Evolutionary conservation across 2,888 invertebrate genomes (phyloP).

Genomic region (Catocala nupta): DNA sequence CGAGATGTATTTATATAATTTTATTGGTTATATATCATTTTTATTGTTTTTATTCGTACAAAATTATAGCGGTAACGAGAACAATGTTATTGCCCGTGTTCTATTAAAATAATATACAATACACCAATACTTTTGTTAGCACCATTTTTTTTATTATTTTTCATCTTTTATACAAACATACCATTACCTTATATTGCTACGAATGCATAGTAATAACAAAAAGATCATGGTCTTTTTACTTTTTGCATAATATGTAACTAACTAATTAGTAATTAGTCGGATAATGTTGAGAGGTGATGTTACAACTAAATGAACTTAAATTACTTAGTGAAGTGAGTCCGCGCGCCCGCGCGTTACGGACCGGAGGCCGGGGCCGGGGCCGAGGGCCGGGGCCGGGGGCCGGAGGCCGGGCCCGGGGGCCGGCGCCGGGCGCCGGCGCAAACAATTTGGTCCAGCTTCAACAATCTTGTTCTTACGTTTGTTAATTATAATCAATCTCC

Average conservation of each 20-base stretch:
- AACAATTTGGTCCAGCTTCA: conserved; percentile 83
- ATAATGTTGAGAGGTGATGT: conserved; percentile 70
- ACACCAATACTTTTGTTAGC: conserved; percentile 84
- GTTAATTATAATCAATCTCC: conserved; percentile 71
- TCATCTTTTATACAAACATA: conserved; percentile 77
- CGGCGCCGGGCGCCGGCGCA: conserved; percentile 43
- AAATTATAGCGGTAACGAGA: conserved; percentile 80
- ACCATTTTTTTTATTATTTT: conserved; percentile 76
- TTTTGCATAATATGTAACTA: conserved; percentile 67
- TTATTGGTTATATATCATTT: conserved; percentile 77
- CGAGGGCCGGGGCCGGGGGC: too few species aligned
- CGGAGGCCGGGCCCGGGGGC: too few species aligned
- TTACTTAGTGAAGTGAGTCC: conserved; percentile 57
- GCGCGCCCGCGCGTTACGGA: conserved; percentile 2
- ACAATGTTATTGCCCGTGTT: conserved; percentile 76
- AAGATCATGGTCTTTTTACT: conserved; percentile 77
- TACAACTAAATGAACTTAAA: conserved; percentile 69
- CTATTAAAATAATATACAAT: conserved; percentile 75
- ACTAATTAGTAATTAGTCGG: conserved; percentile 67
- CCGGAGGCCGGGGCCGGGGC: too few species aligned
- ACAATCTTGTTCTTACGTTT: conserved; percentile 64
- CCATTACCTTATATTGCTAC: conserved; percentile 80
- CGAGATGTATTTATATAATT: conserved; percentile 64
- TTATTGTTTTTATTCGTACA: conserved; percentile 76
- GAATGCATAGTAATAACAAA: conserved; percentile 76